Conservation (phyloP, 1,140 invertebrate genomes). For the Yoshiicerus persimilis region DNA sequence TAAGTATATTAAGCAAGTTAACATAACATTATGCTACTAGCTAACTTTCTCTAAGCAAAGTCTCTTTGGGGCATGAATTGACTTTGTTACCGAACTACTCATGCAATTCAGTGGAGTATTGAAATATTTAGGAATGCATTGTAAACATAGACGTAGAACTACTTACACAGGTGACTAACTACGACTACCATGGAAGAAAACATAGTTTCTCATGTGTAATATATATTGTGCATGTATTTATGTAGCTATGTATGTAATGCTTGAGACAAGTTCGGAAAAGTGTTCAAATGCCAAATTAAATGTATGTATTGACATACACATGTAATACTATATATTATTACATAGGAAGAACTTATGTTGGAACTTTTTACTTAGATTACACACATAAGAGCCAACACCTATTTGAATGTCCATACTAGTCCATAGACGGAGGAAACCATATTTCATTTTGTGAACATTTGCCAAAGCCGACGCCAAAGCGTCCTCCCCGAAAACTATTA, state of each 20-base stretch:
- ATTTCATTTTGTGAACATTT: slow-evolving; percentile 15
- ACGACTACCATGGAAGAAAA: no score
- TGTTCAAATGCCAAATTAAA: background rate
- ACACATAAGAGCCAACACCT: background rate
- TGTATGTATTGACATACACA: slow-evolving; percentile 7
- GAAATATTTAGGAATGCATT: background rate
- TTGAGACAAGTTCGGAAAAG: background rate
- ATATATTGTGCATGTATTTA: background rate
- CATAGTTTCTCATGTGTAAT: background rate
- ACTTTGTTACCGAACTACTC: background rate
- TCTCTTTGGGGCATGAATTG: background rate
- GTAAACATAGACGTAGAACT: background rate
- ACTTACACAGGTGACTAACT: background rate
- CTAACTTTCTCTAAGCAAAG: background rate
- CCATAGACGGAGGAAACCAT: background rate
- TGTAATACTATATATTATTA: background rate
- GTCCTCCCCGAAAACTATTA: background rate
- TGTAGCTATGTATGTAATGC: background rate
- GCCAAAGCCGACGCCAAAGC: slow-evolving; percentile 16
- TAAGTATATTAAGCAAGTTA: background rate
- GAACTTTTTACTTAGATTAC: background rate
- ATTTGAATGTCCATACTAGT: background rate
- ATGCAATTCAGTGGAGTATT: background rate
- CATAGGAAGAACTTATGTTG: background rate
- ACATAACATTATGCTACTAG: background rate